Base-by-base conservation (phyloP, 2,113 vertebrate species). In the Mustela nigripes region DNA sequence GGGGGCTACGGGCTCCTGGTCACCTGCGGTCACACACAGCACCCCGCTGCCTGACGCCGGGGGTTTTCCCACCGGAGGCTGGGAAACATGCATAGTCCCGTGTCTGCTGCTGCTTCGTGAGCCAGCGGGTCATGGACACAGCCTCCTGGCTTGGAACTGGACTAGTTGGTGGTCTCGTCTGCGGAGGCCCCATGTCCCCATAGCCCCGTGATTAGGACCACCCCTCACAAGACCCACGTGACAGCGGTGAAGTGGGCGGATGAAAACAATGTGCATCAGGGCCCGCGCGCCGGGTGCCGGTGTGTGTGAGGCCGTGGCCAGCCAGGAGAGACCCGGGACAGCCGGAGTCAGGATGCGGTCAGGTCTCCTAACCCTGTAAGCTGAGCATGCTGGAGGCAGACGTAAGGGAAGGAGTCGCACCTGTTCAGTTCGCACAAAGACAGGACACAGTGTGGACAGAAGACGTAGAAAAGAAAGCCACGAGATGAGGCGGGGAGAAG, bases 251-350 rank as follows among this genome's bases (percentile, higher is more conserved):
- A 12, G 28, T 7, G 1, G 19, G 53, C 62, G 58, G 36, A 21
- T 21, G 31, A 74, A 19, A 48, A 26, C 21, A 26, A 2, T 24
- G 80, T 11, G 10, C 9, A 0, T 36, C 18, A 33, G 10, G 42
- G 24, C 26, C 71, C 5, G 0, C 5, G 6, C 33, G 2, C 15
- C 3, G 12, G 31, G 18, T 11, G 11, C n/a, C 22, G 42, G 8
- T 26, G 3, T 15, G 73, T 19, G 0, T 3, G 3, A 8, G 9
- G 28, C 33, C 1, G 11, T 50, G 5, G 1, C 15, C 1, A 31
- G 18, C 45, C 31, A 8, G 71, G 26, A 92, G 28, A 56, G 84
- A 42, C 18, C 9, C 26, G 24, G 2, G 3, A n/a, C 63, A 53
- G 73, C 60, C 22, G 12, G 2, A 11, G 10, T 48, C 39, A 33